phyloP scores from a whole-genome alignment of 2,797 vertebrate species.

The Lemur catta region DNA sequence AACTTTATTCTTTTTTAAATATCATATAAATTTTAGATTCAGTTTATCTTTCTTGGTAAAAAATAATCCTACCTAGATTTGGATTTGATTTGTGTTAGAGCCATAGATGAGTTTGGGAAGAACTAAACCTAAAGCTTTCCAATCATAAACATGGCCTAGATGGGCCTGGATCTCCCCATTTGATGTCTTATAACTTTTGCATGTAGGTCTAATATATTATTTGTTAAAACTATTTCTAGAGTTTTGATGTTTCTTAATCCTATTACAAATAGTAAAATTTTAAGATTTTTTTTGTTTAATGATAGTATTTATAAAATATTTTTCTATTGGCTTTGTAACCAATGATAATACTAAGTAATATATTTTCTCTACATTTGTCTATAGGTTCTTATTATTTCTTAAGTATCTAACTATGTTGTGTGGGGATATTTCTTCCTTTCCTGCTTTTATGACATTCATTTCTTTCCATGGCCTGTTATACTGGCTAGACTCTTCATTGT shows the following conservation, averaged over 20 bases:
- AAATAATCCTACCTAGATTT: not conserved
- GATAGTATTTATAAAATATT: not conserved
- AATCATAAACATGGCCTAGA: not conserved
- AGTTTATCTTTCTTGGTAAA: not conserved
- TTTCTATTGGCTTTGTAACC: not conserved
- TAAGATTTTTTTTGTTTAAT: not conserved
- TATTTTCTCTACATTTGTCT: not conserved
- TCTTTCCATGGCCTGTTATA: not conserved
- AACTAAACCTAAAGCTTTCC: not conserved
- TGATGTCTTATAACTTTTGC: not conserved
- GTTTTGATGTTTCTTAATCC: not conserved
- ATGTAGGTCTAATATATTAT: not conserved
- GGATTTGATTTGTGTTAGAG: not conserved
- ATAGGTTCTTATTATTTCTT: not conserved
- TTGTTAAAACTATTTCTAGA: not conserved
- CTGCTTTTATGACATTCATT: not conserved
- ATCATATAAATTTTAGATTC: not conserved
- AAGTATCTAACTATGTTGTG: not conserved
- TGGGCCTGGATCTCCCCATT: not conserved
- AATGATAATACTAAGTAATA: not conserved
- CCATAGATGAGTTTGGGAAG: not conserved
- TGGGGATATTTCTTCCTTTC: not conserved
- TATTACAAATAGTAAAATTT: not conserved
- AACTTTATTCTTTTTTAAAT: not conserved
- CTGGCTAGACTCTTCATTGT: not conserved